Evolutionary conservation across 2,888 invertebrate genomes (phyloP).

Genomic region (Sarcophaga carnaria): DNA sequence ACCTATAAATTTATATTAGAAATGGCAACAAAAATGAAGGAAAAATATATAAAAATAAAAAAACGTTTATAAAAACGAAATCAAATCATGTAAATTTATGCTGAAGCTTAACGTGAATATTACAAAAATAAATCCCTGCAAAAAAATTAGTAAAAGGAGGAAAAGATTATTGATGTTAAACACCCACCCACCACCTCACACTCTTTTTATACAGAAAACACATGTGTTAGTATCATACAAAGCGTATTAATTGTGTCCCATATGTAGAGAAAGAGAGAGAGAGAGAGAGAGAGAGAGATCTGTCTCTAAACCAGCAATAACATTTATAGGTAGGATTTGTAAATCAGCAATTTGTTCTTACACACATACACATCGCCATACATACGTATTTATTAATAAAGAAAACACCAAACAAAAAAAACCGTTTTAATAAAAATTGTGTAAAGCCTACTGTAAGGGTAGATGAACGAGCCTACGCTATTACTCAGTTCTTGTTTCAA

Average conservation of each 20-base stretch:
- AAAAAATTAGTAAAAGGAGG: conserved; percentile 15
- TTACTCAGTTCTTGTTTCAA: conserved; percentile 25
- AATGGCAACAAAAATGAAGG: conserved; percentile 10
- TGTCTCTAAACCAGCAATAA: conserved; percentile 34
- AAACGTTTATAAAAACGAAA: conserved; percentile 25
- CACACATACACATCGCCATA: conserved; percentile 2
- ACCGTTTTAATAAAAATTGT: conserved; percentile 34
- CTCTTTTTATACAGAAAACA: conserved; percentile 21
- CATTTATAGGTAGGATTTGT: conserved; percentile 58
- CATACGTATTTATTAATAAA: conserved; percentile 26
- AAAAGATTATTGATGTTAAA: conserved; percentile 44
- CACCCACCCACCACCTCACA: conserved; percentile 11
- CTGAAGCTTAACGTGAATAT: conserved; percentile 69
- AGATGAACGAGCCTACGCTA: neutral
- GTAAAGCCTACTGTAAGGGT: conserved; percentile 56
- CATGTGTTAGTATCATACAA: conserved; percentile 39
- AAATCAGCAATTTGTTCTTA: neutral
- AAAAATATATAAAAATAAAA: neutral
- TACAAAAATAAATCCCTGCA: conserved; percentile 60
- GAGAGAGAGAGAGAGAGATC: too few species aligned
- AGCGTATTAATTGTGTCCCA: conserved; percentile 67
- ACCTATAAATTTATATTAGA: conserved; percentile 66
- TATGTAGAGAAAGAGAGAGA: conserved; percentile 46
- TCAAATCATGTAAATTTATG: conserved; percentile 70
- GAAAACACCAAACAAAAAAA: neutral